A percentile compares a stretch with the other conserved stretches of the same genome.
Evolutionary conservation across 2,888 invertebrate genomes (phyloP).

Genomic region (Chloromyia formosa): DNA sequence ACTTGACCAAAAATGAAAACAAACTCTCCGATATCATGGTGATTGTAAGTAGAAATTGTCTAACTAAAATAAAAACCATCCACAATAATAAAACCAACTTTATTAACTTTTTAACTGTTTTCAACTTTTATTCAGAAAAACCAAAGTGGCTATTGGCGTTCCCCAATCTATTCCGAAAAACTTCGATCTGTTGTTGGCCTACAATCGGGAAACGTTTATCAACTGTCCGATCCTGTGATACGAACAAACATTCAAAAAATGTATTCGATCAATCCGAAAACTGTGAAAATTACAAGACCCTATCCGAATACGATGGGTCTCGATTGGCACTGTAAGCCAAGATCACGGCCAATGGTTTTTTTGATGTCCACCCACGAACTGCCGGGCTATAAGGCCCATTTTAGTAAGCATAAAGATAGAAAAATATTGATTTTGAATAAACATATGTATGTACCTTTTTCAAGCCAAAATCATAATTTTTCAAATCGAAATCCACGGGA

Average conservation of each 20-base stretch:
- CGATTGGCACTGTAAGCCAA: constrained; percentile 61
- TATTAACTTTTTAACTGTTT: too few relatives aligned
- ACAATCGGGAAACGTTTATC: constrained; percentile 53
- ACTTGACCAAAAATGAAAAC: not conserved
- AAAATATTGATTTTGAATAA: too few relatives aligned
- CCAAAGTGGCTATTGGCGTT: constrained; percentile 55
- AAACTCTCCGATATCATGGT: constrained; percentile 54
- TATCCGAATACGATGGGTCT: constrained; percentile 49
- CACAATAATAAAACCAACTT: too few relatives aligned
- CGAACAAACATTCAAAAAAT: constrained; percentile 30
- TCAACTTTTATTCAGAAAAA: constrained; percentile 45
- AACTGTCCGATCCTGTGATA: constrained; percentile 52
- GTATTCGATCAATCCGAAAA: not conserved
- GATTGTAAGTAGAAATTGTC: constrained; percentile 54
- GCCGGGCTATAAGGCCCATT: constrained; percentile 55
- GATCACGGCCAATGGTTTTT: constrained; percentile 56
- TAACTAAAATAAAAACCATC: too few relatives aligned
- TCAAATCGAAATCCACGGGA: too few relatives aligned
- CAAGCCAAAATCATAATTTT: too few relatives aligned
- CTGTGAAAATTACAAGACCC: constrained; percentile 20
- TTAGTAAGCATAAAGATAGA: constrained; percentile 50
- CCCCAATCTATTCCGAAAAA: constrained; percentile 53
- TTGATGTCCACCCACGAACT: constrained; percentile 60
- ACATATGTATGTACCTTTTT: too few relatives aligned
- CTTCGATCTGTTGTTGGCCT: constrained; percentile 54